Base-by-base conservation (phyloP, 2,888 invertebrate genomes). In the Orchestes rusci region DNA sequence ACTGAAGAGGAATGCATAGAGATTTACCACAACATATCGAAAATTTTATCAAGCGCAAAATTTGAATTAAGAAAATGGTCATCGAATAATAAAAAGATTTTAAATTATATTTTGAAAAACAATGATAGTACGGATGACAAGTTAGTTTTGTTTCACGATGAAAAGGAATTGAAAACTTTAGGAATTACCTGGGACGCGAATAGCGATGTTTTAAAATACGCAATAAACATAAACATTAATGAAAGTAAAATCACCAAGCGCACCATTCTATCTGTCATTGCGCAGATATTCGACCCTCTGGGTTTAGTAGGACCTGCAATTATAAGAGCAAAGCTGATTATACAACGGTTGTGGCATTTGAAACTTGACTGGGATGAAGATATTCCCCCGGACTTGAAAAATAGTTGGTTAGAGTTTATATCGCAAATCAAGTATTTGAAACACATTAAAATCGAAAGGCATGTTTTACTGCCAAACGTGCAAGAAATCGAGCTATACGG, bases 81-180 rank as follows among this genome's bases (percentile, higher is more conserved):
- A n/a, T n/a, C n/a, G n/a, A n/a, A n/a, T n/a, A n/a, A n/a, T n/a
- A n/a, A n/a, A n/a, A n/a, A n/a, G n/a, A n/a, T n/a, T 23, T 7
- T 23, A 23, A 23, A 23, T 23, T 23, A 23, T 23, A 33, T 23
- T 23, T 23, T 23, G 23, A 23, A 23, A 23, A 23, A 23, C 23
- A 23, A 10, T 23, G 23, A 23, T 2, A 2, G 15, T 7, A 39
- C 28, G 16, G 29, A 17, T 7, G 39, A 43, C 10, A 43, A 39
- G 3, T 30, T 39, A 16, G 16, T 48, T 16, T 10, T 30, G 16
- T 17, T 27, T 32, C 32, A 33, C 18, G 42, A 43, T 15, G 27
- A 33, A 3, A 28, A 36, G 29, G 17, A 32, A 10, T 27, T 38
- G 8, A 47, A 43, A 31, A 47, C 47, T 4, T 15, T 47, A 3